These are phyloP conservation scores for Epirrhoe alternata DNA, from an alignment of 2,888 invertebrate genomes.

Conservation along the genomic window DNA sequence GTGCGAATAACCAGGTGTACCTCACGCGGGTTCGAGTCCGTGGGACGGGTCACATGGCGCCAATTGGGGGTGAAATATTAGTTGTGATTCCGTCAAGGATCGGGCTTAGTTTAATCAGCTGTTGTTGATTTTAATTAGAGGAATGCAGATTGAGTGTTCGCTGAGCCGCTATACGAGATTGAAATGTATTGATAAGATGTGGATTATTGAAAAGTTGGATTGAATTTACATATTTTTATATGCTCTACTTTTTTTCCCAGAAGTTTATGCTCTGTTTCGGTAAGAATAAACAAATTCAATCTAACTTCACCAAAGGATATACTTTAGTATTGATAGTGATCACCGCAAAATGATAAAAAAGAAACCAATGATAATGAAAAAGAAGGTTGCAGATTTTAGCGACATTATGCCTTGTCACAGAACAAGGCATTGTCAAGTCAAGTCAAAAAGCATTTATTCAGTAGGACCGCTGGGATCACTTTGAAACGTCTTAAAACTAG, in stretches of 20 bases:
- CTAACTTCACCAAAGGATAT: too few relatives aligned
- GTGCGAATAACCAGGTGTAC: constrained; percentile 55
- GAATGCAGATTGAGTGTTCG: constrained; percentile 22
- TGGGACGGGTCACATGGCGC: constrained; percentile 47
- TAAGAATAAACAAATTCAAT: too few relatives aligned
- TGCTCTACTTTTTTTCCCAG: too few relatives aligned
- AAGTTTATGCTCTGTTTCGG: too few relatives aligned
- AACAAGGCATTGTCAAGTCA: not conserved
- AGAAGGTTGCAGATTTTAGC: not conserved
- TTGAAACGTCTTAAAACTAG: too few relatives aligned
- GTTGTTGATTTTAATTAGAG: constrained; percentile 37
- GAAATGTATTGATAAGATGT: constrained; percentile 1
- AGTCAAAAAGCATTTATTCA: too few relatives aligned
- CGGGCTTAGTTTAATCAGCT: constrained; percentile 35
- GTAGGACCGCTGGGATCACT: too few relatives aligned
- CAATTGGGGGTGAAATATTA: constrained; percentile 59
- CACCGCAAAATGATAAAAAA: too few relatives aligned
- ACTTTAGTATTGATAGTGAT: too few relatives aligned
- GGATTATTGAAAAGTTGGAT: not conserved
- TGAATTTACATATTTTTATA: not conserved
- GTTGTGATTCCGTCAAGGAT: constrained; percentile 29
- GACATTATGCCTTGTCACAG: too few relatives aligned
- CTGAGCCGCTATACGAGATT: constrained; percentile 10
- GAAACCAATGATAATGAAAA: not conserved
- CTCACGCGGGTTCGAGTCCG: constrained; percentile 40